Evolutionary conservation across 2,113 vertebrate genomes (phyloP).

Genomic region (Sceloporus tristichus): DNA sequence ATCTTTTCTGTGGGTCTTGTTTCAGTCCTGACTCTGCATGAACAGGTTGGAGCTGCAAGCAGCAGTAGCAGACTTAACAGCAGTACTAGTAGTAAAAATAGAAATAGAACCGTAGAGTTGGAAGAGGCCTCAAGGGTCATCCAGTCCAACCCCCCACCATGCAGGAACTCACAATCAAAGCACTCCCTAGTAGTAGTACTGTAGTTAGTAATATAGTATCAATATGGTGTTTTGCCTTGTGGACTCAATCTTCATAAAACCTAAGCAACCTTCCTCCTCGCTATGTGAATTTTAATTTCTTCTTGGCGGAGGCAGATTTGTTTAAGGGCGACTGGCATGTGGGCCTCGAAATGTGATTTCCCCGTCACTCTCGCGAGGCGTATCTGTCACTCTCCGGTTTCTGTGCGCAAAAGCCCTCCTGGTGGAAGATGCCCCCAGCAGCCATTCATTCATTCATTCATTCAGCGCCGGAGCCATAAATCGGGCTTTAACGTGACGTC

Average conservation of each 20-base stretch:
- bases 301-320: not conserved
- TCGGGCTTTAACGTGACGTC: conserved; percentile 77
- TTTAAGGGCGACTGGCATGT: conserved; percentile 14
- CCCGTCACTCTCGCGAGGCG: not conserved
- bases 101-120: no score
- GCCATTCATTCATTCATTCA: conserved; percentile 71
- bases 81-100: no score
- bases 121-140: no score
- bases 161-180: no score
- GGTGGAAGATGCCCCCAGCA: conserved; percentile 67
- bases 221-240: not conserved
- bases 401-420: not conserved
- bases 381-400: conserved; percentile 45
- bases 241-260: not conserved
- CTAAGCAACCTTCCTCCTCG: not conserved
- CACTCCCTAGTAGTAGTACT: no score
- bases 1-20: not conserved
- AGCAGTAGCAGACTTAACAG: no score
- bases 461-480: conserved; percentile 79
- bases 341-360: not conserved
- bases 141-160: no score
- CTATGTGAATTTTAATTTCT: not conserved
- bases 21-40: not conserved
- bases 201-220: no score
- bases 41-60: not conserved